Base-by-base conservation (phyloP, 2,888 invertebrate genomes). In the Drosophila affinis region DNA sequence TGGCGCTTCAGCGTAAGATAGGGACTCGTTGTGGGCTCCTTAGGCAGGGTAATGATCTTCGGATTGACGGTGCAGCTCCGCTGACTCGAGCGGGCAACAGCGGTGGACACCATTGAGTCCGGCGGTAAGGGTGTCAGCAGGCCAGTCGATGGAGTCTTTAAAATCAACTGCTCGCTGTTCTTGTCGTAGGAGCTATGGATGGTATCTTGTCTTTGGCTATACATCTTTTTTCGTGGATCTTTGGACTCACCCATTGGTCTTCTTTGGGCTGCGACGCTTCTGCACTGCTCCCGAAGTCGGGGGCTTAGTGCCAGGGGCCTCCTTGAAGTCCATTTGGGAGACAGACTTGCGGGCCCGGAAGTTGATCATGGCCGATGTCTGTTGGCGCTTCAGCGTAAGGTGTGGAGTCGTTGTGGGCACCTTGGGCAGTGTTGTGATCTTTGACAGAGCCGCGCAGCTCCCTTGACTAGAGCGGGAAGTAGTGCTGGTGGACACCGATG, bases 281-380 rank as follows among this genome's bases (percentile, higher is more conserved):
- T 71, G 85, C 0, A 68, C 2, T 14, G 76, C 70, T 0, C 56
- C 21, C 0, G 53, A 32, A 0, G 82, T 21, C 21, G 21, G 21
- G 21, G 21, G 21, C 3, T 21, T 21, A 21, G 77, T 79, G 32
- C 89, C 88, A 5, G 87, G 81, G 0, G 83, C 77, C 17, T 87
- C 84, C 60, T 86, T 89, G 32, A 91, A 84, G 60, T 91, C 91
- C 87, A 91, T 91, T 75, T 91, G 91, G 0, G 91, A 91, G 0
- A 87, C 61, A 0, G 91, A 91, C 48, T 91, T 91, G 12, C 89
- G 78, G 6, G 85, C 77, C 1, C 76, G 85, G 58, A 81, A 90
- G 29, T 79, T 86, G 9, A 90, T 60, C 47, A 89, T 81, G 17
- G 85, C 64, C 3, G 78, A 72, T 0, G 89, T 78, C 29, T 76